Evolutionary conservation across 2,113 vertebrate genomes (phyloP), one percentile per base, ranked within the genome.

Genomic region (Festucalex cinctus): DNA sequence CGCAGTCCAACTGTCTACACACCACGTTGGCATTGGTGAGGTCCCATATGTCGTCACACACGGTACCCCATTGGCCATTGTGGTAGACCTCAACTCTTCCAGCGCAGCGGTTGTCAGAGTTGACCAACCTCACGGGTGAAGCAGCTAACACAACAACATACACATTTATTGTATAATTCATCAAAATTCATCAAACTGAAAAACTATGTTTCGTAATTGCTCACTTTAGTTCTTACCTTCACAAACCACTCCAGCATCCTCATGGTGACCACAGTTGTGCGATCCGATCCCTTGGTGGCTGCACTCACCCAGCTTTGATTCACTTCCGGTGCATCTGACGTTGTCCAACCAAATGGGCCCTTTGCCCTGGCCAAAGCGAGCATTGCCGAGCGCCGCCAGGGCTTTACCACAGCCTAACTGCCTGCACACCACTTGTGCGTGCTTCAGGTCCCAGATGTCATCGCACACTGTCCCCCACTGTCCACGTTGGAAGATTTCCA

Each of bases 401-500:
- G 26, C 80, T 20, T 44, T 77, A 20, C 86, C 80, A 75, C 86
- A 88, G 63, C 82, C 82, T 63, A 85, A 59, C 75, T 88, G 84
- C 68, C 79, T 82, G 7, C 86, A 88, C 71, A 83, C 82, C 70
- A 86, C 86, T 54, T 85, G 60, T 26, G 82, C 84, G 67, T 88
- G 64, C 0, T 3, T 0, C 59, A 70, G 3, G 63, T 41, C 67
- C 86, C 86, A 88, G 51, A 0, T 0, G 54, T 88, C 82, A 7
- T 86, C 81, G 72, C 86, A 88, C 63, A 86, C 82, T 0, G 85
- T 83, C 56, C 86, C 85, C 84, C 84, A 86, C 57, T 74, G 74
- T 46, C 75, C 85, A 17, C 0, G 8, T 46, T 66, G 66, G 65
- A 78, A 81, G 76, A 80, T 65, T 77, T 88, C 82, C 1, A 88